Conservation (phyloP, 2,888 invertebrate genomes). For the Ctena decussata region DNA sequence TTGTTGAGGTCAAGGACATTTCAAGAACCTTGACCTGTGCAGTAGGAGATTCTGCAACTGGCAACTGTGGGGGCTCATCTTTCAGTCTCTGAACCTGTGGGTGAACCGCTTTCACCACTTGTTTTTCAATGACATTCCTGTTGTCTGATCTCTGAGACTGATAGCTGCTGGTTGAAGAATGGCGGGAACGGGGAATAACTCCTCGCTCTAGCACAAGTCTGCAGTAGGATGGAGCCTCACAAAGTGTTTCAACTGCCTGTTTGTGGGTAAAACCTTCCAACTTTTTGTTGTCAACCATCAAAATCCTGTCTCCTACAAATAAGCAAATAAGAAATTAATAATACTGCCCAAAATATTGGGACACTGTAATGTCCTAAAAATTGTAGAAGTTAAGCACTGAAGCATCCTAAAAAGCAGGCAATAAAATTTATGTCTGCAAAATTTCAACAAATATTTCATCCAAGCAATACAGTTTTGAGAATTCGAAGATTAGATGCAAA, state of each 20-base stretch:
- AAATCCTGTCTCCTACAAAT: conserved; percentile 86
- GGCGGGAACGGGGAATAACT: conserved; percentile 12
- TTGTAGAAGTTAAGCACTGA: no score
- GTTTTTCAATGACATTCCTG: not conserved
- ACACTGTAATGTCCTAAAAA: no score
- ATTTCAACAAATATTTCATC: no score
- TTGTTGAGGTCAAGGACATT: conserved; percentile 22
- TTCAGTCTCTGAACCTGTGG: not conserved
- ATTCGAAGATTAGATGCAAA: no score
- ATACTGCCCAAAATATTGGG: no score
- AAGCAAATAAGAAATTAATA: no score
- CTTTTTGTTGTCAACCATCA: conserved; percentile 84
- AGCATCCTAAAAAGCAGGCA: no score
- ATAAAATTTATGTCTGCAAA: no score
- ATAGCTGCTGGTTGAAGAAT: conserved; percentile 16
- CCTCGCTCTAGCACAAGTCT: conserved; percentile 70
- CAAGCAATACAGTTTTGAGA: no score
- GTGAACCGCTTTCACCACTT: not conserved
- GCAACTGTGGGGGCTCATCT: not conserved
- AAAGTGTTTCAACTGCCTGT: conserved; percentile 86
- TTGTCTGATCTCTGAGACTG: conserved; percentile 12
- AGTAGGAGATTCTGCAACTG: conserved; percentile 11
- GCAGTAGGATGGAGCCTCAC: conserved; percentile 74
- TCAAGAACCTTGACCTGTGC: conserved; percentile 32
- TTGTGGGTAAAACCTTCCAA: conserved; percentile 86